phyloP scores from a whole-genome alignment of 2,888 invertebrate genomes.

The Spisula solida region DNA sequence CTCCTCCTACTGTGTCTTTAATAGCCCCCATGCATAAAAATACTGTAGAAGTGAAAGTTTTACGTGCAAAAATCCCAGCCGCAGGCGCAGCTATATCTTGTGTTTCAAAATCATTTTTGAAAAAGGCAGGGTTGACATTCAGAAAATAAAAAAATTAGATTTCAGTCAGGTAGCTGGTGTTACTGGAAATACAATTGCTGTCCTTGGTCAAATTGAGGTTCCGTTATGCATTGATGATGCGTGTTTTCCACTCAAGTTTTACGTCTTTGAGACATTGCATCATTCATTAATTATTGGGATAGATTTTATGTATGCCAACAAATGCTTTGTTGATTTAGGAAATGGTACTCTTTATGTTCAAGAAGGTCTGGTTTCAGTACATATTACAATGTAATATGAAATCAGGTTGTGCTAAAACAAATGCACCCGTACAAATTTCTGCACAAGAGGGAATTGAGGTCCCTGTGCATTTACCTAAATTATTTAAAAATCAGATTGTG shows the following conservation, averaged over 20 bases:
- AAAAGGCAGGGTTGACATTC: slow-evolving; percentile 30
- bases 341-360: slow-evolving; percentile 29
- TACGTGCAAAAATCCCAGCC: slow-evolving; percentile 25
- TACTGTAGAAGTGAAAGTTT: slow-evolving; percentile 29
- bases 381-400: background rate
- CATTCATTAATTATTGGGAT: slow-evolving; percentile 52
- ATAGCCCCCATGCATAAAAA: slow-evolving; percentile 50
- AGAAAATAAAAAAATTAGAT: background rate
- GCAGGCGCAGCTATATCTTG: slow-evolving; percentile 51
- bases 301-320: slow-evolving; percentile 50
- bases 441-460: slow-evolving; percentile 37
- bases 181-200: slow-evolving; percentile 31
- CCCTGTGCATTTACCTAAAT: slow-evolving; percentile 18
- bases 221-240: slow-evolving; percentile 35
- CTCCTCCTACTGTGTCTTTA: background rate
- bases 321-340: slow-evolving; percentile 45
- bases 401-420: slow-evolving; percentile 52
- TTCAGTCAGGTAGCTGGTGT: slow-evolving; percentile 38
- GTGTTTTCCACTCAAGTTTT: slow-evolving; percentile 37
- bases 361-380: slow-evolving; percentile 25
- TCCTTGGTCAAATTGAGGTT: slow-evolving; percentile 43
- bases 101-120: slow-evolving; percentile 45
- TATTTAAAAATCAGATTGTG: slow-evolving; percentile 34
- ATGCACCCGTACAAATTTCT: slow-evolving; percentile 18
- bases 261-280: slow-evolving; percentile 42